Conservation (phyloP, 2,888 invertebrate species). For the Portevinia maculata region DNA sequence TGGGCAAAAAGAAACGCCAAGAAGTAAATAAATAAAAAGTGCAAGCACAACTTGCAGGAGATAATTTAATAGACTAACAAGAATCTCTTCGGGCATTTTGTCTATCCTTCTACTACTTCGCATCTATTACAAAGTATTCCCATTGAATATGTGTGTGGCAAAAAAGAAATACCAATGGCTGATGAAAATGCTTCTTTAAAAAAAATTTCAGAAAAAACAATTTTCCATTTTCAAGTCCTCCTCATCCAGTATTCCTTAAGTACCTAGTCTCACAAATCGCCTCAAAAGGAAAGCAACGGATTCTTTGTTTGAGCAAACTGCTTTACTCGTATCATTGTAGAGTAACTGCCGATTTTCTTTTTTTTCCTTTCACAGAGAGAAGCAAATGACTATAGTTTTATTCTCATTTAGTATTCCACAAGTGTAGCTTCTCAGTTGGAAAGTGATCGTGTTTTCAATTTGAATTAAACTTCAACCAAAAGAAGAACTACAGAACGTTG, state of each 20-base stretch:
- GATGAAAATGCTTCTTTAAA: slow-evolving; percentile 24
- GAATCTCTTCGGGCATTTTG: slow-evolving; percentile 69
- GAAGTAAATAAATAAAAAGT: slow-evolving; percentile 20
- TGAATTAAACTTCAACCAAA: slow-evolving; percentile 71
- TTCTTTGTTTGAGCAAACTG: slow-evolving; percentile 70
- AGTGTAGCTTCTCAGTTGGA: slow-evolving; percentile 70
- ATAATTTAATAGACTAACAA: slow-evolving; percentile 74
- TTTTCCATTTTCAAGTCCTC: slow-evolving; percentile 60
- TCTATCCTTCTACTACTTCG: slow-evolving; percentile 52
- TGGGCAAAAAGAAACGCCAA: not conserved
- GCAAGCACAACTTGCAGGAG: slow-evolving; percentile 54
- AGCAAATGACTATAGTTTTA: slow-evolving; percentile 60
- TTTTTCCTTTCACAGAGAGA: slow-evolving; percentile 15
- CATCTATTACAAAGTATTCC: slow-evolving; percentile 68
- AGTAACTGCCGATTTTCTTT: not conserved
- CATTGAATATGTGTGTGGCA: slow-evolving; percentile 5
- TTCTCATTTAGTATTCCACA: slow-evolving; percentile 72
- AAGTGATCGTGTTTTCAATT: slow-evolving; percentile 74
- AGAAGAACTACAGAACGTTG: slow-evolving; percentile 15
- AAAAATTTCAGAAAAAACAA: slow-evolving; percentile 35
- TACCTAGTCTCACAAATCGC: slow-evolving; percentile 58
- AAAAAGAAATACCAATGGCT: slow-evolving; percentile 18
- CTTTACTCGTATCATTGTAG: slow-evolving; percentile 33
- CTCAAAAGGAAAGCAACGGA: slow-evolving; percentile 66
- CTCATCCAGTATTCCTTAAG: slow-evolving; percentile 47